Conservation (phyloP, 2,113 vertebrate genomes). For the Takifugu bimaculatus region DNA sequence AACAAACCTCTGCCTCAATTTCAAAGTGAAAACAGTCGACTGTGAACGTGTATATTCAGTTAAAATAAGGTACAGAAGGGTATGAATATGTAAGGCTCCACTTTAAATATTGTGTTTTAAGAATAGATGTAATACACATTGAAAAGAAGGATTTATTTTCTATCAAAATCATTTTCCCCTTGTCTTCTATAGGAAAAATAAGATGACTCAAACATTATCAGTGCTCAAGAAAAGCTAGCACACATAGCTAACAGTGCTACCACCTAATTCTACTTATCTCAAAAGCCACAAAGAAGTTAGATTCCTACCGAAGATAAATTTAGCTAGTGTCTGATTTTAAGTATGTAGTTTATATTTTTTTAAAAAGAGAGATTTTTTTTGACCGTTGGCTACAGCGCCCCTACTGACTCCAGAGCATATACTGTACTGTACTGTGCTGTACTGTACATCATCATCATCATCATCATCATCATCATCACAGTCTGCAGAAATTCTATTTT, state of each 20-base stretch:
- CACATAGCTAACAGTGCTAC: conserved; percentile 18
- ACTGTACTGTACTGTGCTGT: too few species aligned
- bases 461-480: not conserved
- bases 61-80: conserved; percentile 12
- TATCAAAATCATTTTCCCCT: not conserved
- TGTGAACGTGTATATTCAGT: conserved; percentile 33
- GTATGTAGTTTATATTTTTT: not conserved
- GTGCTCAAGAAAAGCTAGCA: conserved; percentile 3
- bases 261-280: conserved; percentile 9
- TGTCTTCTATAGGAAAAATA: conserved; percentile 5
- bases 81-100: conserved; percentile 12
- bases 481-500: conserved; percentile 6
- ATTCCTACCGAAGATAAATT: too few species aligned
- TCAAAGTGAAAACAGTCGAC: conserved; percentile 37
- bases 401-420: too few species aligned
- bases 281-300: not conserved
- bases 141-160: not conserved
- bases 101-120: conserved; percentile 32
- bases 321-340: not conserved
- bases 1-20: conserved; percentile 61
- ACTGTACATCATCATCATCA: not conserved
- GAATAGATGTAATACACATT: conserved; percentile 8
- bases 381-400: too few species aligned
- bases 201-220: not conserved
- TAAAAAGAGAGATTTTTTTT: not conserved